A percentile compares a stretch with the other conserved stretches of the same genome.
These are phyloP conservation scores for Paracanthobrama guichenoti DNA, from an alignment of 2,113 vertebrate genomes.

Conservation along the genomic window DNA sequence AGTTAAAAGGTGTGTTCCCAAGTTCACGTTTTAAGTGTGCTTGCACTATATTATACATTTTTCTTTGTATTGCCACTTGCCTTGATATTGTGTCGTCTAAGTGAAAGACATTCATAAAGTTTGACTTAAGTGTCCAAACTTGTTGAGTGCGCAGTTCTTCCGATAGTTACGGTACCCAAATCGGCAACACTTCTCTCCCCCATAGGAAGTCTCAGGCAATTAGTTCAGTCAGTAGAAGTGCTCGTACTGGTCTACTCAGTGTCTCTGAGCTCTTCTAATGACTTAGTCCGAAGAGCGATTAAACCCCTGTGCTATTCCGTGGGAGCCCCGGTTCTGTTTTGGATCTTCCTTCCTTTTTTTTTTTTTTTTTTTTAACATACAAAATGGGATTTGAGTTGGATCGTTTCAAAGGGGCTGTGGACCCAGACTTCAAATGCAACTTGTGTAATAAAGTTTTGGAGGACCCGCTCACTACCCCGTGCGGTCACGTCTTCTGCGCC, in stretches of 20 bases:
- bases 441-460: constrained; percentile 95
- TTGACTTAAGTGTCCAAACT: background rate
- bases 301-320: constrained; percentile 62
- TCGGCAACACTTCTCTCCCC: constrained; percentile 66
- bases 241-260: constrained; percentile 64
- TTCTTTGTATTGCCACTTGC: background rate
- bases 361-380: constrained; percentile 39
- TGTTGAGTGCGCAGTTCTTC: constrained; percentile 39
- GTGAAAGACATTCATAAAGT: background rate
- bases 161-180: constrained; percentile 74
- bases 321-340: constrained; percentile 61
- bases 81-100: too few species aligned
- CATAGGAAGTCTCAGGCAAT: constrained; percentile 81
- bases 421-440: constrained; percentile 94
- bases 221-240: constrained; percentile 72
- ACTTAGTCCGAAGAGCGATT: constrained; percentile 69
- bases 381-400: constrained; percentile 98
- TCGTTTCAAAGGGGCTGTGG: constrained; percentile 93
- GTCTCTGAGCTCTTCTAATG: constrained; percentile 71
- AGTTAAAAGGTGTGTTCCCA: too few species aligned
- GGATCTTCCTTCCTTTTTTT: constrained; percentile 52
- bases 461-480: constrained; percentile 94
- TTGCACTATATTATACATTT: too few species aligned
- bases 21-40: background rate
- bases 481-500: constrained; percentile 98